These are phyloP conservation scores for Triplophysa yarkandensis DNA, from an alignment of 2,797 vertebrate species.

Conservation along the genomic window DNA sequence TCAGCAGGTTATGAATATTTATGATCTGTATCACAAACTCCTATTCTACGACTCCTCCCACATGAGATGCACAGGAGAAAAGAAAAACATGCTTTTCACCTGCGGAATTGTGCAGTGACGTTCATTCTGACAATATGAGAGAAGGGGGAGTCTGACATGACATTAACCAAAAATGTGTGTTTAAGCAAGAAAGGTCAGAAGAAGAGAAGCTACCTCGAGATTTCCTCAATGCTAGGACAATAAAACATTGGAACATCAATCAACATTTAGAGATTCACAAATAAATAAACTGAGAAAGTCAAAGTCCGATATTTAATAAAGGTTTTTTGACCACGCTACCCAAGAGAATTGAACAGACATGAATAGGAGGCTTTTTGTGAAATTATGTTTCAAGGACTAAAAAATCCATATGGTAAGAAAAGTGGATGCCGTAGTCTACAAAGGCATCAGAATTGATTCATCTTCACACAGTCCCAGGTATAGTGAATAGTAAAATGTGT, in stretches of 20 bases:
- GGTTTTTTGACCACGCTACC: background rate
- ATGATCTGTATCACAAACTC: conserved; percentile 17
- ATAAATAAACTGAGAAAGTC: background rate
- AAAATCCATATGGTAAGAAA: conserved; percentile 5
- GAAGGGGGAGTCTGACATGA: no score
- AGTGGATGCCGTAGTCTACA: background rate
- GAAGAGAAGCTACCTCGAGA: background rate
- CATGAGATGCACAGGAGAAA: background rate
- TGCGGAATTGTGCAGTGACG: background rate
- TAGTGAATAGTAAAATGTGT: background rate
- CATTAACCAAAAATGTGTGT: background rate
- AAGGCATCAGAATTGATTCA: background rate
- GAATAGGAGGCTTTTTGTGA: background rate
- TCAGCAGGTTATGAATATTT: conserved; percentile 41
- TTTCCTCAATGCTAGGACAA: background rate
- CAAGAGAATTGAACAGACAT: background rate
- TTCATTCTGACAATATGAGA: background rate
- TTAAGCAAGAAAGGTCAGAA: background rate
- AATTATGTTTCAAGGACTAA: background rate
- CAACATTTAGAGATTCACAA: background rate
- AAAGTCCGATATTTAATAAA: background rate
- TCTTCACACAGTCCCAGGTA: conserved; percentile 4
- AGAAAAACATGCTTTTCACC: background rate
- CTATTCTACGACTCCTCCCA: background rate
- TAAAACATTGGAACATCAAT: background rate